Evolutionary conservation across 2,113 vertebrate genomes (phyloP).

Genomic region (Cyprinodon brontotheroides): DNA sequence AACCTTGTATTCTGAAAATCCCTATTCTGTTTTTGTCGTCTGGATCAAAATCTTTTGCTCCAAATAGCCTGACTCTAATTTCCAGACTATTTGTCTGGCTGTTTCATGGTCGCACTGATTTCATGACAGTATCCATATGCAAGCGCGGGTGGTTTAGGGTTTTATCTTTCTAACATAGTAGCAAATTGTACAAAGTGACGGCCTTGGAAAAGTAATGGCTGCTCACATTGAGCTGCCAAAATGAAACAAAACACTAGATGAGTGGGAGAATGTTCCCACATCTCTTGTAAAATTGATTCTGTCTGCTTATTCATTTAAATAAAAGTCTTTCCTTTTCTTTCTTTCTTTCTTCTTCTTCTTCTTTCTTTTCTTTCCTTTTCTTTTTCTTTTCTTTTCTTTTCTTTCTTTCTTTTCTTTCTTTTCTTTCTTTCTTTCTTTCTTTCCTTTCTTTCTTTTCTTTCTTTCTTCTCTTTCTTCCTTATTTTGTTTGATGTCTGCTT

Average conservation of each 20-base stretch:
- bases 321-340: slow-evolving; percentile 9
- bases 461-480: slow-evolving; percentile 26
- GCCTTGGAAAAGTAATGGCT: slow-evolving; percentile 69
- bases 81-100: slow-evolving; percentile 59
- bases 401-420: slow-evolving; percentile 27
- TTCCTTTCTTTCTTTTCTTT: slow-evolving; percentile 3
- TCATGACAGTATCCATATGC: slow-evolving; percentile 64
- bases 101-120: slow-evolving; percentile 57
- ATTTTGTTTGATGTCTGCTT: slow-evolving; percentile 81
- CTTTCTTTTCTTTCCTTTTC: not conserved
- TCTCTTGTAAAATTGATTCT: slow-evolving; percentile 69
- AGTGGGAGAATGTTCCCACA: slow-evolving; percentile 66
- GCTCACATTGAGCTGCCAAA: slow-evolving; percentile 56
- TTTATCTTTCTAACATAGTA: slow-evolving; percentile 71
- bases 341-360: not conserved
- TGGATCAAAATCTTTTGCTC: slow-evolving; percentile 37
- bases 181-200: slow-evolving; percentile 62
- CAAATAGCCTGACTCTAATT: slow-evolving; percentile 43
- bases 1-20: slow-evolving; percentile 23
- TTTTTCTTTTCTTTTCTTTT: too few species aligned
- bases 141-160: slow-evolving; percentile 52
- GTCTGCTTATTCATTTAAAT: slow-evolving; percentile 62
- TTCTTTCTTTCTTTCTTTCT: not conserved
- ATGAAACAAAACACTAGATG: slow-evolving; percentile 65
- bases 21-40: slow-evolving; percentile 20